Conservation (phyloP, 2,113 vertebrate genomes). For the Burhinus oedicnemus region DNA sequence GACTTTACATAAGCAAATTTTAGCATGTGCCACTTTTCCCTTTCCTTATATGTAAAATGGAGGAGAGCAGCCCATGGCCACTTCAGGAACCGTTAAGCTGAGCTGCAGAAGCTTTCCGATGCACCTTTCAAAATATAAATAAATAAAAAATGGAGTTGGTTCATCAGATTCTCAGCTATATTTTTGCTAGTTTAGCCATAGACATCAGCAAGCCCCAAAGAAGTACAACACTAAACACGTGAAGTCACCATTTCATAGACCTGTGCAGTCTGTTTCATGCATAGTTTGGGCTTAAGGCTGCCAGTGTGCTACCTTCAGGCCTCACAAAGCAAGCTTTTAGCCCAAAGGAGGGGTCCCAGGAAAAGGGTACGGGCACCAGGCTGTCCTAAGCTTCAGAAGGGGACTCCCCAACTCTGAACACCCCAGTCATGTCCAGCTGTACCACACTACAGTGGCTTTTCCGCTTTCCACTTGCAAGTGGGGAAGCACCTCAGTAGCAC, state of each 20-base stretch:
- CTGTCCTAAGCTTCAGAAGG: background rate
- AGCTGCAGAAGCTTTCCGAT: background rate
- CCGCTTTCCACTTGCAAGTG: background rate
- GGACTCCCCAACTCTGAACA: background rate
- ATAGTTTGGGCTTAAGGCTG: background rate
- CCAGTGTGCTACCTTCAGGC: background rate
- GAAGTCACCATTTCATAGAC: background rate
- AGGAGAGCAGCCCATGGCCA: background rate
- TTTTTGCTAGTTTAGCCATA: background rate
- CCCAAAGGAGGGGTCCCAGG: background rate
- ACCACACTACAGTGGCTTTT: background rate
- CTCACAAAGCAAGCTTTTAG: background rate
- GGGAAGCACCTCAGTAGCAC: background rate
- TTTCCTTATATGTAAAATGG: background rate
- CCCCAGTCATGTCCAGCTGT: accelerated
- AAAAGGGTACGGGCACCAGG: background rate
- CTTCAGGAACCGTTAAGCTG: background rate
- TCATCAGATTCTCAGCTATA: background rate
- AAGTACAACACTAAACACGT: background rate
- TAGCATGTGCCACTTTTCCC: background rate
- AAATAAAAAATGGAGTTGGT: background rate
- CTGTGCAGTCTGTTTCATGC: background rate
- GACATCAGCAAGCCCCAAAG: background rate
- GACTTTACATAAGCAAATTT: background rate
- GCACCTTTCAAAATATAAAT: background rate